Evolutionary conservation across 2,888 invertebrate species (phyloP).

Genomic region (Eilema caniola): DNA sequence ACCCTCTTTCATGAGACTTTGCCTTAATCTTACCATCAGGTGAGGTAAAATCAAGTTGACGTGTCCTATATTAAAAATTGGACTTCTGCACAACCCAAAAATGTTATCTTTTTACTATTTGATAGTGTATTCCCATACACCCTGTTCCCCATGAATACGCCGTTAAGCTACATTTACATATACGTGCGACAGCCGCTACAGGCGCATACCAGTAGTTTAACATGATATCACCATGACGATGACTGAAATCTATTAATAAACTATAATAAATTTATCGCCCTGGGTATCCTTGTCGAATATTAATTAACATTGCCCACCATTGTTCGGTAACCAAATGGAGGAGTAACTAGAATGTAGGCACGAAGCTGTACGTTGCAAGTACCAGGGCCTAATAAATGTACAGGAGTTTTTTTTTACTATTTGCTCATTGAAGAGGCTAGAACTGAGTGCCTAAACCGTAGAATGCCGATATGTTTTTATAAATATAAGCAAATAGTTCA

Average conservation of each 20-base stretch:
- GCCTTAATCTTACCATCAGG: too few species aligned
- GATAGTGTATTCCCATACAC: background rate
- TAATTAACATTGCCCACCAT: constrained; percentile 36
- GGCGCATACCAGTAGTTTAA: constrained; percentile 41
- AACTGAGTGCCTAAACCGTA: too few species aligned
- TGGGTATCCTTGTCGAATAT: constrained; percentile 49
- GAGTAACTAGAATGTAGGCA: background rate
- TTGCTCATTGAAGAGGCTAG: background rate
- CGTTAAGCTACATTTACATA: constrained; percentile 42
- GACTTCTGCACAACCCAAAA: too few species aligned
- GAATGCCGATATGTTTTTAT: too few species aligned
- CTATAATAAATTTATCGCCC: constrained; percentile 67
- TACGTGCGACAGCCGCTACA: constrained; percentile 40
- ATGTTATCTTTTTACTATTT: too few species aligned
- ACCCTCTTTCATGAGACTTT: too few species aligned
- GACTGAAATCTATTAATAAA: constrained; percentile 63
- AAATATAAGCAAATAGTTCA: too few species aligned
- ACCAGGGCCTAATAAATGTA: constrained; percentile 25
- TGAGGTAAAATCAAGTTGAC: too few species aligned
- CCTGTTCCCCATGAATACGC: constrained; percentile 35
- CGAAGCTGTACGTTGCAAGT: constrained; percentile 11
- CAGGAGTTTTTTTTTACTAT: constrained; percentile 18
- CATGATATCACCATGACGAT: constrained; percentile 69
- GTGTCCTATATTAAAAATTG: too few species aligned
- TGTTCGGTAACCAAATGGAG: constrained; percentile 27